phyloP scores from a whole-genome alignment of 2,888 invertebrate genomes.

The Pecten maximus region DNA sequence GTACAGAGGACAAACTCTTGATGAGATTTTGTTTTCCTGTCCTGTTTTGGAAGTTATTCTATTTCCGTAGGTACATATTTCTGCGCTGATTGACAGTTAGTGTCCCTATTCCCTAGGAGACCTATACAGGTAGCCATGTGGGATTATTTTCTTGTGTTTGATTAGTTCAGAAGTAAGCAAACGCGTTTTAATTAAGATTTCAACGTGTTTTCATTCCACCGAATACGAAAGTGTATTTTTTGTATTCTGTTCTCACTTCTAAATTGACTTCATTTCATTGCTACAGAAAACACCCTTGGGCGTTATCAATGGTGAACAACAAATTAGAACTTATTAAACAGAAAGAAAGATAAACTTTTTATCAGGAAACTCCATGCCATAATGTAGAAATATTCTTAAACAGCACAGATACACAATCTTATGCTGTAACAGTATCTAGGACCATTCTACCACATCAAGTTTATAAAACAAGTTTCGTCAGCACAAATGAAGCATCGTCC shows the following conservation, averaged over 20 bases:
- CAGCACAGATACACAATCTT: too few species aligned
- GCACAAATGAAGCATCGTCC: too few species aligned
- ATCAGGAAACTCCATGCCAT: too few species aligned
- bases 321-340: neutral
- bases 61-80: neutral
- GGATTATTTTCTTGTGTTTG: neutral
- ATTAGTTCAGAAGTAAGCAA: neutral
- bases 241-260: neutral
- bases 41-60: neutral
- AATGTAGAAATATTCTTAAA: too few species aligned
- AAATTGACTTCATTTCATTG: conserved; percentile 7
- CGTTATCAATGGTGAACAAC: neutral
- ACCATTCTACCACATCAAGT: too few species aligned
- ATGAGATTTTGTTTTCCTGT: neutral
- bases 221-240: neutral
- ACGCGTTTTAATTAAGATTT: conserved; percentile 1
- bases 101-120: neutral
- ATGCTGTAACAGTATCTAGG: too few species aligned
- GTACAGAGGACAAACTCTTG: neutral
- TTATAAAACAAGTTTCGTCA: too few species aligned
- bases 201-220: neutral
- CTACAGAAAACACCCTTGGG: neutral
- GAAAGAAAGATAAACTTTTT: too few species aligned
- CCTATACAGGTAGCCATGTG: neutral
- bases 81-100: neutral